Conservation (phyloP, 2,888 invertebrate genomes). For the Azorinus chamasolen region DNA sequence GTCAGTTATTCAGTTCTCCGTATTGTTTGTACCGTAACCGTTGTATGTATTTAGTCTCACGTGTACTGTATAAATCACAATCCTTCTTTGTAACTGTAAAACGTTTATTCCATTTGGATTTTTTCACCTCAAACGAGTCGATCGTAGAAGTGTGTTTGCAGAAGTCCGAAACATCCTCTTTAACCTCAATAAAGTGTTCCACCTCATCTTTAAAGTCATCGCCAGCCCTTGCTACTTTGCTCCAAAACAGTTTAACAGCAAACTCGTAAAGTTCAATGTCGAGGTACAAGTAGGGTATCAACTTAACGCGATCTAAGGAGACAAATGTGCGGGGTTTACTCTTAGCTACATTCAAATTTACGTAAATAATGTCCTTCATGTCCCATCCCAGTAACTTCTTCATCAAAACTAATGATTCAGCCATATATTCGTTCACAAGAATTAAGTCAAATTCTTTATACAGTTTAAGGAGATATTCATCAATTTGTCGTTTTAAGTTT, state of each 20-base stretch:
- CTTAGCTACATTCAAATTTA: slow-evolving; percentile 19
- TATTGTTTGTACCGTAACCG: too few relatives aligned
- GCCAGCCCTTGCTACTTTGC: slow-evolving; percentile 15
- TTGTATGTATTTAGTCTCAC: too few relatives aligned
- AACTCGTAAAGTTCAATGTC: slow-evolving; percentile 42
- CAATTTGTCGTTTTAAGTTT: slow-evolving; percentile 6
- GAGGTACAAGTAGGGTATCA: slow-evolving; percentile 41
- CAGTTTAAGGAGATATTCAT: slow-evolving; percentile 47
- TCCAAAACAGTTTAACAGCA: slow-evolving; percentile 24
- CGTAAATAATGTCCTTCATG: slow-evolving; percentile 66
- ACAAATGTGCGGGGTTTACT: slow-evolving; percentile 12
- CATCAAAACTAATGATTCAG: slow-evolving; percentile 71
- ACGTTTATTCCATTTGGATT: too few relatives aligned
- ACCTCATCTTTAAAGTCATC: slow-evolving; percentile 46
- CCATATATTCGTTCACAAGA: slow-evolving; percentile 70
- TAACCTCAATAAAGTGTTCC: slow-evolving; percentile 8
- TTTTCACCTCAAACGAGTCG: too few relatives aligned
- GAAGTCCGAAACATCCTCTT: too few relatives aligned
- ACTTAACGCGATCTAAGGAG: slow-evolving; percentile 13
- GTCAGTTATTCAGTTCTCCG: too few relatives aligned
- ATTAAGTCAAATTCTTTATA: slow-evolving; percentile 68
- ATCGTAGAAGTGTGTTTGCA: too few relatives aligned
- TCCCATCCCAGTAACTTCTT: slow-evolving; percentile 66
- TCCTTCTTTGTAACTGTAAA: too few relatives aligned
- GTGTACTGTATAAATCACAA: too few relatives aligned